Conservation (phyloP, 2,888 invertebrate genomes). For the Rhyacophila evoluta region DNA sequence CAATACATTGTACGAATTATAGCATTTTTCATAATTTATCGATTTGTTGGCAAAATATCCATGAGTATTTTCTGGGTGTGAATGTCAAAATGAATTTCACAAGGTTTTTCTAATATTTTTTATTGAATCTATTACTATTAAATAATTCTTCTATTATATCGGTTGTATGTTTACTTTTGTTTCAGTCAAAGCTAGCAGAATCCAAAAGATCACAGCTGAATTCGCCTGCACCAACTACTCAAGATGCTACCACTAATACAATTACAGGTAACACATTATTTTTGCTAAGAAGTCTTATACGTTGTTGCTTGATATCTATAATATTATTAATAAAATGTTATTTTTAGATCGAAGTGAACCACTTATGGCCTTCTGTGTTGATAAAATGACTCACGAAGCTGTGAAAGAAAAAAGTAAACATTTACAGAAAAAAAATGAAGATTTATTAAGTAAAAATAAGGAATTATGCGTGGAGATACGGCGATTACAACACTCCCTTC, state of each 20-base stretch:
- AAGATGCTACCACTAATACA: not conserved
- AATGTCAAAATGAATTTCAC: too few relatives aligned
- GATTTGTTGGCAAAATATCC: too few relatives aligned
- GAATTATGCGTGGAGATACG: conserved; percentile 60
- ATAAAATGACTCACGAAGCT: conserved; percentile 67
- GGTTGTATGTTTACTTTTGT: not conserved
- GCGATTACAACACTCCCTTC: conserved; percentile 58
- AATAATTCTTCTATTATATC: too few relatives aligned
- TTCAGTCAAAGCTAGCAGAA: not conserved
- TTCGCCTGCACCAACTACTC: not conserved
- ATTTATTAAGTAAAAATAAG: conserved; percentile 67
- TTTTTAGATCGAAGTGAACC: conserved; percentile 54
- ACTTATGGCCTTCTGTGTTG: conserved; percentile 66
- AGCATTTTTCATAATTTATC: too few relatives aligned
- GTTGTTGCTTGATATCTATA: too few relatives aligned
- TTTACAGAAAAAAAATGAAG: conserved; percentile 63
- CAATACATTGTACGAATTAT: too few relatives aligned
- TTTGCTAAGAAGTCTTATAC: too few relatives aligned
- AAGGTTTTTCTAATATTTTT: too few relatives aligned
- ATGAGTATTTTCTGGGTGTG: too few relatives aligned
- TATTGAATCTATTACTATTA: too few relatives aligned
- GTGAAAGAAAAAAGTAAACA: conserved; percentile 67
- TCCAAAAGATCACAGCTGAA: not conserved
- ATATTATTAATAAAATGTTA: not conserved
- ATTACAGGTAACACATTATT: not conserved